These are phyloP conservation scores for Agriopis leucophaearia DNA, from an alignment of 2,888 invertebrate genomes.

Conservation along the genomic window DNA sequence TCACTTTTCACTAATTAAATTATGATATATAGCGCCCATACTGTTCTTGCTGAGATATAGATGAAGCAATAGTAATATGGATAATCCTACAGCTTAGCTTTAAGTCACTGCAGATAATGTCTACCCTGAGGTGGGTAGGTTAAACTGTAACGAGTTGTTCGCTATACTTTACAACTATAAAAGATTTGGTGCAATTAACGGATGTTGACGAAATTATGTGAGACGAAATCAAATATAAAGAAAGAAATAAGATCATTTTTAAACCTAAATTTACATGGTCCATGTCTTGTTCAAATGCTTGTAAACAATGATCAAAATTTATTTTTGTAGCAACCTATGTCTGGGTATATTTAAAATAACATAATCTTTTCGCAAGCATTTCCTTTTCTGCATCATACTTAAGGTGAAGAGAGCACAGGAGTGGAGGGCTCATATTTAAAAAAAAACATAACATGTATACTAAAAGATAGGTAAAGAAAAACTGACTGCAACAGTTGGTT, in stretches of 20 bases:
- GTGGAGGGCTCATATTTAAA: too few relatives aligned
- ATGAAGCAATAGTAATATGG: constrained; percentile 17
- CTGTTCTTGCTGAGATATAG: constrained; percentile 9
- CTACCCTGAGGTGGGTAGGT: constrained; percentile 26
- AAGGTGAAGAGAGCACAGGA: too few relatives aligned
- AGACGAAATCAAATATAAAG: background rate
- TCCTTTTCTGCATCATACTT: too few relatives aligned
- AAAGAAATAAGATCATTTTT: too few relatives aligned
- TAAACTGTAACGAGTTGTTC: constrained; percentile 33
- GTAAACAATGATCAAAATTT: background rate
- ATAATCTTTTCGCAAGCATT: too few relatives aligned
- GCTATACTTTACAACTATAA: constrained; percentile 25
- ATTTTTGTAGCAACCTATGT: constrained; percentile 2
- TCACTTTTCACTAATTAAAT: background rate
- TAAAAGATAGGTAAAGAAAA: too few relatives aligned
- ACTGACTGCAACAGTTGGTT: too few relatives aligned
- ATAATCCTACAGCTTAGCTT: constrained; percentile 22
- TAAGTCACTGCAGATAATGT: constrained; percentile 19
- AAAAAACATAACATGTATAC: too few relatives aligned
- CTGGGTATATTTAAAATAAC: too few relatives aligned
- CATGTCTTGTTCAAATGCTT: too few relatives aligned
- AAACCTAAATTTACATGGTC: too few relatives aligned
- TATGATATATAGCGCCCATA: constrained; percentile 12
- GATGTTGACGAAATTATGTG: constrained; percentile 9
- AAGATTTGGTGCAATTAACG: constrained; percentile 30